Percentiles rank a stretch among this genome's conserved stretches.
Conservation (phyloP, 2,888 invertebrate genomes). For the Chrysopilus asiliformis region DNA sequence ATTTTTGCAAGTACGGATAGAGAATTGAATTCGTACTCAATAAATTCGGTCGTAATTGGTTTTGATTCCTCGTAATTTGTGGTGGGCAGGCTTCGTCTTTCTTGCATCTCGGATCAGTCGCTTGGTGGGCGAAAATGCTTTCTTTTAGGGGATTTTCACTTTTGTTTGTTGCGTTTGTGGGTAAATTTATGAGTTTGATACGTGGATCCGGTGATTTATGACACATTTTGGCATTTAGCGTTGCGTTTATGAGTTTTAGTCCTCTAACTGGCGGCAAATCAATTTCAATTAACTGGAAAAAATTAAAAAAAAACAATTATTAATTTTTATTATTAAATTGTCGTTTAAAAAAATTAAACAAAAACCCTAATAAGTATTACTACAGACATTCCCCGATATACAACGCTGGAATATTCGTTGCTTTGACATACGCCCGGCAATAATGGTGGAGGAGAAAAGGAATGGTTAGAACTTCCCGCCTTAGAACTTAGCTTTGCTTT, state of each 20-base stretch:
- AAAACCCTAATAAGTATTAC: too few species aligned
- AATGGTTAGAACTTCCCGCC: too few species aligned
- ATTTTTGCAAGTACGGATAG: conserved; percentile 9
- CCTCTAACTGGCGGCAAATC: conserved; percentile 3
- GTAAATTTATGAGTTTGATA: not conserved
- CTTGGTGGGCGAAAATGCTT: too few species aligned
- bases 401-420: too few species aligned
- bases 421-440: too few species aligned
- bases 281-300: conserved; percentile 8
- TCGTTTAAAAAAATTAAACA: too few species aligned
- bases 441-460: too few species aligned
- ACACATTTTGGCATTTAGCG: not conserved
- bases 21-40: conserved; percentile 5
- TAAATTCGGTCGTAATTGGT: not conserved
- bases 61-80: too few species aligned
- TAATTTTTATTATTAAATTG: too few species aligned
- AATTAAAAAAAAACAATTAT: not conserved
- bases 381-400: too few species aligned
- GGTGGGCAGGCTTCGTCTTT: not conserved
- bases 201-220: conserved; percentile 6
- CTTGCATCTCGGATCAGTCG: conserved; percentile 7
- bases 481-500: too few species aligned
- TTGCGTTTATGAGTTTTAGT: not conserved
- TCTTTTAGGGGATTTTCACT: too few species aligned
- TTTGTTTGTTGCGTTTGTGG: not conserved